phyloP scores from a whole-genome alignment of 2,797 vertebrate species.

The Sebastiscus tertius region DNA sequence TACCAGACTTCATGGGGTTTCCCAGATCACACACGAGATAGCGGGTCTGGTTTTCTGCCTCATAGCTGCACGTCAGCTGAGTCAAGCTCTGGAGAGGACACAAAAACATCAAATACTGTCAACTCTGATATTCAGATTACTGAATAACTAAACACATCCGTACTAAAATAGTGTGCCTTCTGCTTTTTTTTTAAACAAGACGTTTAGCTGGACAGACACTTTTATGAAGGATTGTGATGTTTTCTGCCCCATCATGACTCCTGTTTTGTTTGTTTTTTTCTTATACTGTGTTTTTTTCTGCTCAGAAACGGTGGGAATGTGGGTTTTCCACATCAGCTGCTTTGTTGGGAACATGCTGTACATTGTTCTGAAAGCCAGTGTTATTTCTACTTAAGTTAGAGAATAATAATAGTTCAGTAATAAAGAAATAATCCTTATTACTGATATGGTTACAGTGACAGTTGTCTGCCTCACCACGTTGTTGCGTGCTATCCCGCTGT shows the following conservation, averaged over 20 bases:
- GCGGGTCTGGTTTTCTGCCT: constrained; percentile 86
- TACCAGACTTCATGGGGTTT: constrained; percentile 93
- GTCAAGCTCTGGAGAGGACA: constrained; percentile 84
- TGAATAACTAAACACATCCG: background rate
- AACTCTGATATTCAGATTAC: background rate
- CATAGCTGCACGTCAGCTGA: constrained; percentile 89
- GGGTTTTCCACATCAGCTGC: background rate
- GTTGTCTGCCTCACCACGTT: constrained; percentile 81
- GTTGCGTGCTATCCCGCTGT: constrained; percentile 89
- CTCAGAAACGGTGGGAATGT: background rate
- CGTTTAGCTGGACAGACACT: background rate
- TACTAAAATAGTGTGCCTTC: background rate
- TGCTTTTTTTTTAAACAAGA: too few relatives aligned
- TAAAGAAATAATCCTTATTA: background rate
- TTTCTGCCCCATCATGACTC: background rate
- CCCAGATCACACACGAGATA: constrained; percentile 91
- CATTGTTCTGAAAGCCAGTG: background rate
- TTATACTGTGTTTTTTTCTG: background rate
- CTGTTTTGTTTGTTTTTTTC: background rate
- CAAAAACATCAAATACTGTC: constrained; percentile 7
- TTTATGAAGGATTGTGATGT: background rate
- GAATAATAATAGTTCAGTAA: background rate
- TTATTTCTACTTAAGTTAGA: background rate
- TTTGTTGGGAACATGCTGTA: background rate
- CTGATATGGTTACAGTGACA: background rate